Percentiles rank a stretch among this genome's conserved stretches.
Evolutionary conservation across 2,888 invertebrate genomes (phyloP).

Genomic region (Eutolmus rufibarbis): DNA sequence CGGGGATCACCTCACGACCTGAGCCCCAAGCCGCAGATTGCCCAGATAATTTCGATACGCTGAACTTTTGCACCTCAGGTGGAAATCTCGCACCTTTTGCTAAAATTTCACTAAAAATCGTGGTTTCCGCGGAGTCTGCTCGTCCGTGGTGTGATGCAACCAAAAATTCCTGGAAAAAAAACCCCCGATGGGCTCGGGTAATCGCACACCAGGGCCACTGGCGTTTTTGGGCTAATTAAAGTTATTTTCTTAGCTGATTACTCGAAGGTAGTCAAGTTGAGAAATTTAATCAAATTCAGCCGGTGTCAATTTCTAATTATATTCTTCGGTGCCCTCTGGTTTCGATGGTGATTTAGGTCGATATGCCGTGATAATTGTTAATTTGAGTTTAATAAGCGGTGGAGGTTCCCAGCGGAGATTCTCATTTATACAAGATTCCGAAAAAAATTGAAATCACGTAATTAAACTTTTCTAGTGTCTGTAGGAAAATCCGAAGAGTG

Average conservation of each 20-base stretch:
- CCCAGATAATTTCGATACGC: background rate
- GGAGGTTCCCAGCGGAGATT: background rate
- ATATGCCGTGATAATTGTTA: background rate
- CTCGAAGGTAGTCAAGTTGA: too few relatives aligned
- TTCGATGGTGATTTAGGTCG: background rate
- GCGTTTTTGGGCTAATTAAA: background rate
- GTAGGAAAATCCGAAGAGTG: background rate
- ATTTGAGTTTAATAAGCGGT: background rate
- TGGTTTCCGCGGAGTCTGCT: background rate
- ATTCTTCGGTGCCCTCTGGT: background rate
- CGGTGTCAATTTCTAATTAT: constrained; percentile 24
- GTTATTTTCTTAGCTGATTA: constrained; percentile 9
- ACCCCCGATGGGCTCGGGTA: background rate
- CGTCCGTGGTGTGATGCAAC: background rate
- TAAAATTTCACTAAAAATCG: constrained; percentile 13
- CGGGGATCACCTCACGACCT: constrained; percentile 14
- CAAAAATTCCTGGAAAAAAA: background rate
- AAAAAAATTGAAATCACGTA: background rate
- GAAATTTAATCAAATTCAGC: background rate
- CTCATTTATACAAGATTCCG: background rate
- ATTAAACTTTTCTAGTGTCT: background rate
- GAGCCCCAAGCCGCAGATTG: background rate
- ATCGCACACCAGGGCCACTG: background rate
- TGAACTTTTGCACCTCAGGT: constrained; percentile 11
- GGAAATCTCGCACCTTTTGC: constrained; percentile 21